Evolutionary conservation across 2,113 vertebrate genomes (phyloP).

Genomic region (Centropristis striata): DNA sequence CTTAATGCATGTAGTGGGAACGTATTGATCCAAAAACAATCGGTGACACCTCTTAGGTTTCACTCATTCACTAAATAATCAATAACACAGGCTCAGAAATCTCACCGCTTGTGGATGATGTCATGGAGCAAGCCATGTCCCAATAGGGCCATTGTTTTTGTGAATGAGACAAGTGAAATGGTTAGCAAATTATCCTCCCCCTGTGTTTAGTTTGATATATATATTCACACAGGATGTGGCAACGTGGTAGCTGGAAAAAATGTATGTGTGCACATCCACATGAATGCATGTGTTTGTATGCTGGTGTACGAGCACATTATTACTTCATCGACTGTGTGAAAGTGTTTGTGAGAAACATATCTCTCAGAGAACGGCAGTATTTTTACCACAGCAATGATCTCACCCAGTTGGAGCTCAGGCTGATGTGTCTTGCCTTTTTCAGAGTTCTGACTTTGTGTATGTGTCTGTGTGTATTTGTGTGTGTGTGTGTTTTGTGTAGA

Average conservation of each 20-base stretch:
- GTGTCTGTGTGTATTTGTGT: not conserved
- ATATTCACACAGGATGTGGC: slow-evolving; percentile 40
- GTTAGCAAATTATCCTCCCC: slow-evolving; percentile 5
- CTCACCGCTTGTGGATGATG: slow-evolving; percentile 45
- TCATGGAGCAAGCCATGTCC: slow-evolving; percentile 38
- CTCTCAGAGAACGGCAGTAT: slow-evolving; percentile 64
- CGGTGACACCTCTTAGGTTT: slow-evolving; percentile 47
- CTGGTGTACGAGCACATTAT: not conserved
- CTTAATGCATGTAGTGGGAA: slow-evolving; percentile 5
- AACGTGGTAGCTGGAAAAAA: slow-evolving; percentile 21
- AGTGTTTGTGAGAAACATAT: slow-evolving; percentile 72
- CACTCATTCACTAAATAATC: slow-evolving; percentile 58
- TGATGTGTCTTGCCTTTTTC: slow-evolving; percentile 72
- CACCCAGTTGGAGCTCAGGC: slow-evolving; percentile 68
- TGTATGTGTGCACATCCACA: not conserved
- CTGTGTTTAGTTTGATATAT: slow-evolving; percentile 43
- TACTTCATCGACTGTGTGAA: slow-evolving; percentile 64
- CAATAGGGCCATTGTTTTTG: slow-evolving; percentile 57
- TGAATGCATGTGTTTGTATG: not conserved
- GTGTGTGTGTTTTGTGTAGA: slow-evolving; percentile 16
- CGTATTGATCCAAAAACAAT: slow-evolving; percentile 49
- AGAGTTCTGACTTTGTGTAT: slow-evolving; percentile 46
- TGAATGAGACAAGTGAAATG: slow-evolving; percentile 43
- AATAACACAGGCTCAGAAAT: slow-evolving; percentile 25
- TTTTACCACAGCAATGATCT: slow-evolving; percentile 79